Evolutionary conservation across 1,140 invertebrate species (phyloP).

Genomic region (Neotoxoptera formosana): DNA sequence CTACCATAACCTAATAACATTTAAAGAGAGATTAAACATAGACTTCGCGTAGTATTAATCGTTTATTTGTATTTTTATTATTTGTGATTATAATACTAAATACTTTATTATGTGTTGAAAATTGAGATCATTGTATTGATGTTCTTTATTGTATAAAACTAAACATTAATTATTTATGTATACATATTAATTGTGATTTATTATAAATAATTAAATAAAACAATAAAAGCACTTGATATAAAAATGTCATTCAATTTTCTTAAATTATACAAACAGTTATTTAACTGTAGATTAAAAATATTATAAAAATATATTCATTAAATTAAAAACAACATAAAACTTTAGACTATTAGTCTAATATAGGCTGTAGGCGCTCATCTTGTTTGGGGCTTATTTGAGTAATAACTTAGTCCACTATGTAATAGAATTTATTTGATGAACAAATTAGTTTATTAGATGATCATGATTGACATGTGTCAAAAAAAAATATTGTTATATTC

Average conservation of each 20-base stretch:
- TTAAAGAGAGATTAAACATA: not conserved
- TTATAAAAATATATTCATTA: too few relatives aligned
- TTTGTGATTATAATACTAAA: not conserved
- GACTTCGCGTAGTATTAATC: not conserved
- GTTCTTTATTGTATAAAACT: too few relatives aligned
- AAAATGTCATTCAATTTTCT: not conserved
- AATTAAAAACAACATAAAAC: too few relatives aligned
- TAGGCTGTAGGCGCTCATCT: not conserved
- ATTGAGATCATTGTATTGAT: too few relatives aligned
- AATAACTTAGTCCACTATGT: not conserved
- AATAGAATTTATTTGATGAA: not conserved
- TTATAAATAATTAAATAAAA: not conserved
- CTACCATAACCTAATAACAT: not conserved
- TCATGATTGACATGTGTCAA: not conserved
- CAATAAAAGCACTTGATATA: not conserved
- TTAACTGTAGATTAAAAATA: not conserved
- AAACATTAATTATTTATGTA: too few relatives aligned
- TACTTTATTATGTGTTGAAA: not conserved
- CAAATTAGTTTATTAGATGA: not conserved
- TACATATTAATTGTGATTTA: not conserved
- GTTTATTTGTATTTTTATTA: constrained; percentile 1
- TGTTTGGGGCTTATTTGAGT: not conserved
- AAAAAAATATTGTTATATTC: not conserved
- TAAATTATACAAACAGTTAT: not conserved
- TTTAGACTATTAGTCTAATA: not conserved